phyloP scores from a whole-genome alignment of 2,797 vertebrate genomes.

The Hafferia zeledoni region DNA sequence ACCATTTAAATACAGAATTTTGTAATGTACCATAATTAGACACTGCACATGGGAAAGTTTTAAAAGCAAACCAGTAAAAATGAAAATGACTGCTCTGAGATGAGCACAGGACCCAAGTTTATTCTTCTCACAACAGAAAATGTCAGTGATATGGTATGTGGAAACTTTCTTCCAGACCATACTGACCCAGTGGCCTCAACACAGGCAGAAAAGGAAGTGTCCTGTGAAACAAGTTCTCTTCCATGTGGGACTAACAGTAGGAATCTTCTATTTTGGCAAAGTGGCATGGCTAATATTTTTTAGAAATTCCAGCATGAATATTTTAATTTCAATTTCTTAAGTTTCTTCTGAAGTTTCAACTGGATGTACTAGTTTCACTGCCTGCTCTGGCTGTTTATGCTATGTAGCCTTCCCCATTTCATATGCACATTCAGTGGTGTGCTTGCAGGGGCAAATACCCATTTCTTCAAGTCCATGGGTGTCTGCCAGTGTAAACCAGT shows the following conservation, averaged over 20 bases:
- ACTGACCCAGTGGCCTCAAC: neutral
- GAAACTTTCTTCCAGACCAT: slow-evolving; percentile 36
- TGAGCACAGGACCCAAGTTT: neutral
- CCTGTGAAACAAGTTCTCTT: neutral
- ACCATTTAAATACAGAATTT: slow-evolving; percentile 28
- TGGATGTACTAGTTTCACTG: neutral
- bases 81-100: slow-evolving; percentile 50
- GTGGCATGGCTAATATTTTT: neutral
- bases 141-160: neutral
- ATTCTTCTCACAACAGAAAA: slow-evolving; percentile 26
- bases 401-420: neutral
- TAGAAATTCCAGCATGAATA: neutral
- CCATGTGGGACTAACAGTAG: neutral
- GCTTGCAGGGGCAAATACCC: neutral
- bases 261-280: neutral
- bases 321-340: neutral
- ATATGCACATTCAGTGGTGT: neutral
- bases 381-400: neutral
- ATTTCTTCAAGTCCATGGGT: neutral
- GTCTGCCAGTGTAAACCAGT: neutral
- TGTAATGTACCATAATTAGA: slow-evolving; percentile 54
- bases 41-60: slow-evolving; percentile 48
- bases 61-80: slow-evolving; percentile 58
- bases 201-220: neutral
- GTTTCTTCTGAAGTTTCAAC: neutral